phyloP scores from a whole-genome alignment of 2,888 invertebrate genomes.

The Netelia inedita region DNA sequence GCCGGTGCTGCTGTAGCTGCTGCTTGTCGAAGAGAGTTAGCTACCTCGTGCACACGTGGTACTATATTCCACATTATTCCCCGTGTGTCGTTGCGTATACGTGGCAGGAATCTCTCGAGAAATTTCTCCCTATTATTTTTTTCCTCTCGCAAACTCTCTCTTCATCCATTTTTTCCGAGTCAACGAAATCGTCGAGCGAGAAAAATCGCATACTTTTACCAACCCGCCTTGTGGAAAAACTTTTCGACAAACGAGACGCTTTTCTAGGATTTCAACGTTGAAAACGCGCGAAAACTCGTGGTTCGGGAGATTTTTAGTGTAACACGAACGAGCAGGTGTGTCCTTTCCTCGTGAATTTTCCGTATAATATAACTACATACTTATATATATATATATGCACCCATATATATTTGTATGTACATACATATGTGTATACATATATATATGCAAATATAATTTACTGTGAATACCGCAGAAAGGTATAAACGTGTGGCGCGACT shows the following conservation, averaged over 20 bases:
- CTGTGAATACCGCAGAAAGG: background rate
- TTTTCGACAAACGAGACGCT: no score
- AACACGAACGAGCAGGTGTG: no score
- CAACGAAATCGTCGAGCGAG: no score
- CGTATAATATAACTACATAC: background rate
- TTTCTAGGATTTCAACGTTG: no score
- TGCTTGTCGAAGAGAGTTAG: background rate
- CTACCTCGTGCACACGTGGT: background rate
- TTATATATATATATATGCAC: conserved; percentile 24
- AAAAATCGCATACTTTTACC: no score
- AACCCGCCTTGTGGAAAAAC: no score
- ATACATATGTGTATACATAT: conserved; percentile 25
- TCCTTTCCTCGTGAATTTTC: no score
- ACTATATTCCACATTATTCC: background rate
- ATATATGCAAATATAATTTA: conserved; percentile 16
- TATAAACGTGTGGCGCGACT: background rate
- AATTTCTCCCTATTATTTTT: background rate
- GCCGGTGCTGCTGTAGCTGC: conserved; percentile 2
- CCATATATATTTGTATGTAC: conserved; percentile 3
- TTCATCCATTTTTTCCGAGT: no score
- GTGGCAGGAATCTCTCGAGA: background rate
- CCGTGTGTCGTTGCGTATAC: background rate
- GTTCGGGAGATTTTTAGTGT: no score
- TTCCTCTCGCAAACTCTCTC: background rate
- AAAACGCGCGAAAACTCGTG: no score